A percentile compares a stretch with the other conserved stretches of the same genome.
phyloP scores from a whole-genome alignment of 30 jellyfish, hydroid and myxozoan genomes.

The Catostylus mosaicus region DNA sequence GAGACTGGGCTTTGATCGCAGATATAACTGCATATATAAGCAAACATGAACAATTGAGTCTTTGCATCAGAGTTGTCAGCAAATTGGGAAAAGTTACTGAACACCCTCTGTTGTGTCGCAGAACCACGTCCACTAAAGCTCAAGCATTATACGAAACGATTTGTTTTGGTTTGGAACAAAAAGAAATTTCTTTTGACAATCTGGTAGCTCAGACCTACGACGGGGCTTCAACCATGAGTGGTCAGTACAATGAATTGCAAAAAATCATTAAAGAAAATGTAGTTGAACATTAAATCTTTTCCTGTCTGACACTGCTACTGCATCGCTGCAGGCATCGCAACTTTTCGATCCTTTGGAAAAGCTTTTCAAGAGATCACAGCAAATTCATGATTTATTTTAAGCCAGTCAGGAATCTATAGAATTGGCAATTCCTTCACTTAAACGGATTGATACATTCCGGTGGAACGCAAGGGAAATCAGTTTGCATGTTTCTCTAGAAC shows the following conservation, averaged over 20 bases:
- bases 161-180: neutral
- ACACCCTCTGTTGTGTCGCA: too few relatives aligned
- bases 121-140: conserved; percentile 53
- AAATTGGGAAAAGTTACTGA: too few relatives aligned
- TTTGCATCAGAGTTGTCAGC: too few relatives aligned
- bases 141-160: conserved; percentile 10
- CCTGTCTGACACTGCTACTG: conserved; percentile 46
- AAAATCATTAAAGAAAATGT: conserved; percentile 39
- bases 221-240: conserved; percentile 59
- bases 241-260: conserved; percentile 65
- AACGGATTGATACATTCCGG: conserved; percentile 42
- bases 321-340: conserved; percentile 19
- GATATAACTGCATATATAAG: too few relatives aligned
- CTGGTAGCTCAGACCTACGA: conserved; percentile 60
- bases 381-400: too few relatives aligned
- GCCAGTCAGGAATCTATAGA: too few relatives aligned
- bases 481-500: conserved; percentile 29
- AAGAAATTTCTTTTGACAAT: conserved; percentile 22
- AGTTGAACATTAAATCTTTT: conserved; percentile 51
- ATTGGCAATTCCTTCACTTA: conserved; percentile 18
- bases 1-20: conserved; percentile 39
- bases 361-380: conserved; percentile 23
- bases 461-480: conserved; percentile 64
- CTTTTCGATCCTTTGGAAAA: conserved; percentile 41
- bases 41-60: too few relatives aligned